Evolutionary conservation across 53 echinoderm and acorn worm genomes (phyloP).

Genomic region (Echinarachnius parma): DNA sequence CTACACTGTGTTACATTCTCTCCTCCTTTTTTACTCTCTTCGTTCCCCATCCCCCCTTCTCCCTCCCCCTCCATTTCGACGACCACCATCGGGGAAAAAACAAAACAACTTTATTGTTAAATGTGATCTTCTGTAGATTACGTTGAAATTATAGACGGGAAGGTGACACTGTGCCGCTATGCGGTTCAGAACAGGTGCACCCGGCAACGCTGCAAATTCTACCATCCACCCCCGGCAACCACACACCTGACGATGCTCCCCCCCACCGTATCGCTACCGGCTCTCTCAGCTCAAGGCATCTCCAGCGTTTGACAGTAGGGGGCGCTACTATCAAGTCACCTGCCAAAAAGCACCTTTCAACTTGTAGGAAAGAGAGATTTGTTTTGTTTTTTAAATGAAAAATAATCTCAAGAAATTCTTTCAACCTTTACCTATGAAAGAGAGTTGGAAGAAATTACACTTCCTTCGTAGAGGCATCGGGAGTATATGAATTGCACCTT

Average conservation of each 20-base stretch:
- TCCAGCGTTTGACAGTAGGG: conserved; percentile 44
- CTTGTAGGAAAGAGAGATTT: too few relatives aligned
- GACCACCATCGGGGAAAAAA: too few relatives aligned
- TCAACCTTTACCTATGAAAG: too few relatives aligned
- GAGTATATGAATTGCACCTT: too few relatives aligned
- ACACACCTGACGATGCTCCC: conserved; percentile 65
- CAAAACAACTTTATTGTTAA: too few relatives aligned
- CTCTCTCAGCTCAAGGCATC: conserved; percentile 20
- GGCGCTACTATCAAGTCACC: neutral
- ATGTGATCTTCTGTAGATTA: conserved; percentile 74
- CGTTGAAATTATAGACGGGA: conserved; percentile 99
- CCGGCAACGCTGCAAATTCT: conserved; percentile 98
- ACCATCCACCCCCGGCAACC: conserved; percentile 83
- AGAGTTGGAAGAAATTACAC: too few relatives aligned
- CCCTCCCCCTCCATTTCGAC: too few relatives aligned
- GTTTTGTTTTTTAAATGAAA: too few relatives aligned
- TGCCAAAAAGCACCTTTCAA: conserved; percentile 30
- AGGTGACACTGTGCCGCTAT: conserved; percentile 99
- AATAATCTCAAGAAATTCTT: too few relatives aligned
- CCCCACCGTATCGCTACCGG: conserved; percentile 34
- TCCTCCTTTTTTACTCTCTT: too few relatives aligned
- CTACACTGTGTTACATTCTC: too few relatives aligned
- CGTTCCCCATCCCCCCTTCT: neutral
- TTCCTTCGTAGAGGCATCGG: too few relatives aligned
- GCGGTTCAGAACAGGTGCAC: conserved; percentile 98